Evolutionary conservation across 2,113 vertebrate genomes (phyloP).

Genomic region (Polypterus senegalus): DNA sequence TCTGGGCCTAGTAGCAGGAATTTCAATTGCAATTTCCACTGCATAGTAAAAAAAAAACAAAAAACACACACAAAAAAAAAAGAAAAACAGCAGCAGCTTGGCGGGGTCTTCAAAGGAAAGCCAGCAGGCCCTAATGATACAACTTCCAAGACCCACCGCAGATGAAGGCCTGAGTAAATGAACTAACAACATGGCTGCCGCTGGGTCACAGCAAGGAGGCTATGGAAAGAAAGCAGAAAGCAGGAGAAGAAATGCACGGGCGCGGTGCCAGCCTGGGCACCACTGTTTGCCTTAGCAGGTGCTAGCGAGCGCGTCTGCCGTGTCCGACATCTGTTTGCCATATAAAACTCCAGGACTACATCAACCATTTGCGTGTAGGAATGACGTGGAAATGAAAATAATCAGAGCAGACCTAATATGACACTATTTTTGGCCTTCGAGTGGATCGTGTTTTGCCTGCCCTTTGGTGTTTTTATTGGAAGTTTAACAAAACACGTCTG

Average conservation of each 20-base stretch:
- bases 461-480: too few species aligned
- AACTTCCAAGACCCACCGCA: slow-evolving; percentile 51
- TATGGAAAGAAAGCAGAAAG: slow-evolving; percentile 43
- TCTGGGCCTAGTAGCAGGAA: slow-evolving; percentile 9
- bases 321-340: slow-evolving; percentile 51
- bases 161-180: slow-evolving; percentile 38
- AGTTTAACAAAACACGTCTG: too few species aligned
- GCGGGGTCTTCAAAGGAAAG: slow-evolving; percentile 50
- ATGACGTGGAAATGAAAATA: slow-evolving; percentile 44
- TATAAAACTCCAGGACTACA: slow-evolving; percentile 50
- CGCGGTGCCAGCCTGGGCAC: slow-evolving; percentile 34
- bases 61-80: too few species aligned
- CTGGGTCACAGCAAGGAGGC: slow-evolving; percentile 44
- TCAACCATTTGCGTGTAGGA: slow-evolving; percentile 37
- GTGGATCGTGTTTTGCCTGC: too few species aligned
- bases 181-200: slow-evolving; percentile 37
- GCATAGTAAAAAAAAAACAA: neutral
- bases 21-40: slow-evolving; percentile 46
- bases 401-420: slow-evolving; percentile 17
- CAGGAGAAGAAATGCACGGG: slow-evolving; percentile 21
- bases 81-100: slow-evolving; percentile 48
- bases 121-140: slow-evolving; percentile 31
- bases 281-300: slow-evolving; percentile 62
- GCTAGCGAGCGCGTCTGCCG: slow-evolving; percentile 25
- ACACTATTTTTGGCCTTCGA: slow-evolving; percentile 35